Percentiles rank a stretch among this genome's conserved stretches.
Conservation (phyloP, 1,140 invertebrate genomes). For the Harlomillsia oculata region DNA sequence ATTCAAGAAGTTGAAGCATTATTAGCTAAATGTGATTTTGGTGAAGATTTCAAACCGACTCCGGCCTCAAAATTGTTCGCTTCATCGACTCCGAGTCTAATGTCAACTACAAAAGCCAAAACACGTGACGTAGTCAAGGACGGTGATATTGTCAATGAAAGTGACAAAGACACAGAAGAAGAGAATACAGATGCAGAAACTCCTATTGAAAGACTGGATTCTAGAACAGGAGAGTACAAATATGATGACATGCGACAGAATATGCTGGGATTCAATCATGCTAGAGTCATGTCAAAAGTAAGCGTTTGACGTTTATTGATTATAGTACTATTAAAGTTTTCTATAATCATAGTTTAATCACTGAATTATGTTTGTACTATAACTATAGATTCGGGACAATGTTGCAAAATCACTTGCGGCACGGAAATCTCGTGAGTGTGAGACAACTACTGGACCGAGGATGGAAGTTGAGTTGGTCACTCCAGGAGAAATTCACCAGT, state of each 20-base stretch:
- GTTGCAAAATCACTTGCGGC: no score
- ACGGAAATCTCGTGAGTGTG: no score
- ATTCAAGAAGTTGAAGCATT: slow-evolving; percentile 48
- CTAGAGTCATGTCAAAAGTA: slow-evolving; percentile 46
- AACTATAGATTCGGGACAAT: no score
- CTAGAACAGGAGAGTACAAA: no score
- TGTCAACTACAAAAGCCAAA: slow-evolving; percentile 39
- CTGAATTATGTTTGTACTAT: no score
- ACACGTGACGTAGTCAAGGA: neutral
- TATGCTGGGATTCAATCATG: slow-evolving; percentile 58
- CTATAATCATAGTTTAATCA: neutral
- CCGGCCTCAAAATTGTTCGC: slow-evolving; percentile 32
- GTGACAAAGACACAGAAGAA: slow-evolving; percentile 43
- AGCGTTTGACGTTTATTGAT: slow-evolving; percentile 1
- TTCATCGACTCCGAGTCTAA: slow-evolving; percentile 38
- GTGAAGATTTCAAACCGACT: slow-evolving; percentile 47
- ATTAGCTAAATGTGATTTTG: slow-evolving; percentile 51
- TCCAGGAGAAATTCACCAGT: neutral
- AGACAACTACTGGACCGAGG: no score
- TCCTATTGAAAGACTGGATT: no score
- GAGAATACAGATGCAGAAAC: slow-evolving; percentile 39
- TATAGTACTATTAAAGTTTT: neutral
- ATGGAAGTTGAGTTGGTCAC: no score
- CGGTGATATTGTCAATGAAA: neutral
- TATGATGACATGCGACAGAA: slow-evolving; percentile 54